Evolutionary conservation across 2,888 invertebrate species (phyloP).

Genomic region (Liopterus haemorrhoidalis): DNA sequence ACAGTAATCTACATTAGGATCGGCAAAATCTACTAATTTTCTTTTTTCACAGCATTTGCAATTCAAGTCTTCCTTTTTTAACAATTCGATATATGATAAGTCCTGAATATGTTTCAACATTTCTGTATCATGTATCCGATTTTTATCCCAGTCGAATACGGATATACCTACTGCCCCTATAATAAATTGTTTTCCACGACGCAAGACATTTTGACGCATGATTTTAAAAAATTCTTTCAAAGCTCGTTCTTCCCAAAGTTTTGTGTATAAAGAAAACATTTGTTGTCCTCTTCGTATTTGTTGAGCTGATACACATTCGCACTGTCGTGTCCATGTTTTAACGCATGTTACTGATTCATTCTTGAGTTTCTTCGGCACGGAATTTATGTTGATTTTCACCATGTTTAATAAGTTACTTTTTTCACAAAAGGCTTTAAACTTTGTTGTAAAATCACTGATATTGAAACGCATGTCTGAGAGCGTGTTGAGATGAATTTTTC

Average conservation of each 20-base stretch:
- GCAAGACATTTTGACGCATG: conserved; percentile 45
- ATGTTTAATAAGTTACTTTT: conserved; percentile 15
- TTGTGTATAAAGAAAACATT: conserved; percentile 56
- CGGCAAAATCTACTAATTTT: conserved; percentile 42
- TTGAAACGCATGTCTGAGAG: conserved; percentile 4
- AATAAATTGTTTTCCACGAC: conserved; percentile 51
- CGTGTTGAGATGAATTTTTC: not conserved
- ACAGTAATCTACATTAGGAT: conserved; percentile 48
- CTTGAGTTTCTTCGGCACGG: conserved; percentile 41
- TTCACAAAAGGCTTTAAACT: conserved; percentile 9
- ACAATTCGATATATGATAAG: conserved; percentile 51
- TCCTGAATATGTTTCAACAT: conserved; percentile 53
- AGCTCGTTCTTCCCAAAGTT: conserved; percentile 57
- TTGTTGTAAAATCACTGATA: conserved; percentile 13
- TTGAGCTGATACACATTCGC: conserved; percentile 55
- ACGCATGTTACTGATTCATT: conserved; percentile 49
- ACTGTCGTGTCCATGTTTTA: conserved; percentile 51
- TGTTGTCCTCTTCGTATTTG: conserved; percentile 58
- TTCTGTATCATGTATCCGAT: conserved; percentile 53
- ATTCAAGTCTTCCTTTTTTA: conserved; percentile 51
- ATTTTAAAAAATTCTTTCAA: conserved; percentile 50
- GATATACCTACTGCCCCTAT: conserved; percentile 52
- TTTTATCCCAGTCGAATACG: conserved; percentile 57
- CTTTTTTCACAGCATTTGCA: conserved; percentile 49
- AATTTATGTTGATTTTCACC: not conserved